Evolutionary conservation across 1,140 invertebrate species (phyloP).

Genomic region (Lepidurus apus): DNA sequence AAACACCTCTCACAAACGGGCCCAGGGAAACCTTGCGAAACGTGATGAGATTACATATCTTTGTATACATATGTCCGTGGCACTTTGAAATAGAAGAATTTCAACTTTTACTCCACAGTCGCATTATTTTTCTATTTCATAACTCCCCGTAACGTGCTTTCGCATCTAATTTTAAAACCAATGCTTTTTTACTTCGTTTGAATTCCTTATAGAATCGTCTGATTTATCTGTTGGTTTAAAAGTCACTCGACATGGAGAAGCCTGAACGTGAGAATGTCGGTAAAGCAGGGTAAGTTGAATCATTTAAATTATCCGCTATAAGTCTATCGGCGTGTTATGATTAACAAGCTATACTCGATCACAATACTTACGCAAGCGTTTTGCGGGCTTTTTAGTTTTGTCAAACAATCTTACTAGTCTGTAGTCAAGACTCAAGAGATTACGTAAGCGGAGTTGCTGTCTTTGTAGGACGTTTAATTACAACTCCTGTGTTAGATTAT

Average conservation of each 20-base stretch:
- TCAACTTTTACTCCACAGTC: neutral
- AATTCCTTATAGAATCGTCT: no score
- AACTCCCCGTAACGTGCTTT: neutral
- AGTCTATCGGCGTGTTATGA: neutral
- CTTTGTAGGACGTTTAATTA: no score
- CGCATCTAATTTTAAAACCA: neutral
- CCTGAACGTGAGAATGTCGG: neutral
- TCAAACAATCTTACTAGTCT: neutral
- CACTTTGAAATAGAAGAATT: neutral
- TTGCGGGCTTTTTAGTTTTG: neutral
- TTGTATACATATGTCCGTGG: neutral
- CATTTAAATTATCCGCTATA: slow-evolving; percentile 9
- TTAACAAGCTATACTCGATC: neutral
- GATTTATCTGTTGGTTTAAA: neutral
- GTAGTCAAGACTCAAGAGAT: neutral
- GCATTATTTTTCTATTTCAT: neutral
- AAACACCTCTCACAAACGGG: slow-evolving; percentile 89
- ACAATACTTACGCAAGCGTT: slow-evolving; percentile 15
- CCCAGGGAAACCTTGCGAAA: neutral
- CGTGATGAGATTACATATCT: neutral
- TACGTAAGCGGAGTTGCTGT: neutral
- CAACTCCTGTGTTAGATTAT: no score
- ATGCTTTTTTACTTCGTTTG: neutral
- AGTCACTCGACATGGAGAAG: neutral
- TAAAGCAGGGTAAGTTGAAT: neutral